Conservation (phyloP, 2,888 invertebrate genomes). For the Melanostoma scalare region DNA sequence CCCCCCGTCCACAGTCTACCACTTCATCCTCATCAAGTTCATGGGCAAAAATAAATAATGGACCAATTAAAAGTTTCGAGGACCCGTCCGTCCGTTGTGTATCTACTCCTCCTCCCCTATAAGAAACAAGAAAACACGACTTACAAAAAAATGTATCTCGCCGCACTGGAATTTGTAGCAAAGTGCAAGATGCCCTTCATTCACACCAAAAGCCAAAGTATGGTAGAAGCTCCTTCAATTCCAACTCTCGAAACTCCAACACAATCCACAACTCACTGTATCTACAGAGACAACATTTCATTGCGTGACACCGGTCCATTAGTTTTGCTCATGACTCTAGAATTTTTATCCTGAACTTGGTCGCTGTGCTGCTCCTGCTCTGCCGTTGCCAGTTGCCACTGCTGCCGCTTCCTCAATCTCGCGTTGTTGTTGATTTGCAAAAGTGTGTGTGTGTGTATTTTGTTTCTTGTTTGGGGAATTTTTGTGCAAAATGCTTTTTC, state of each 20-base stretch:
- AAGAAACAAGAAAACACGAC: not conserved
- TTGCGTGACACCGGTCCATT: constrained; percentile 78
- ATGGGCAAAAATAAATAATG: constrained; percentile 69
- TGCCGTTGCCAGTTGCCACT: not conserved
- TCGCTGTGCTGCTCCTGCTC: constrained; percentile 30
- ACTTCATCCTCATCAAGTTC: constrained; percentile 50
- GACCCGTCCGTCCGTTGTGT: constrained; percentile 25
- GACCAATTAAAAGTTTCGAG: constrained; percentile 73
- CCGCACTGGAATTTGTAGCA: constrained; percentile 67
- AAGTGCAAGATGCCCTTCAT: constrained; percentile 71
- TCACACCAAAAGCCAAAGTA: constrained; percentile 40
- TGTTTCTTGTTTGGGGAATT: constrained; percentile 49
- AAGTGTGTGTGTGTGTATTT: constrained; percentile 19
- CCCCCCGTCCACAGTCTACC: not conserved
- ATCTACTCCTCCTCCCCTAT: not conserved
- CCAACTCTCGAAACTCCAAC: constrained; percentile 31
- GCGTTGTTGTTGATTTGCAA: constrained; percentile 2
- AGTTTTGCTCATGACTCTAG: constrained; percentile 76
- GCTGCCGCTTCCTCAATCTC: constrained; percentile 6
- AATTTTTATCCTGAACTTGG: constrained; percentile 72
- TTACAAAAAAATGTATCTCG: constrained; percentile 36
- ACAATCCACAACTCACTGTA: constrained; percentile 12
- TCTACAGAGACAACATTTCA: constrained; percentile 65
- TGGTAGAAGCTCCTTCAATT: not conserved
- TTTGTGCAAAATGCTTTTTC: constrained; percentile 71